A percentile compares a stretch with the other conserved stretches of the same genome.
Evolutionary conservation across 2,888 invertebrate genomes (phyloP).

Genomic region (Ellobium chinense): DNA sequence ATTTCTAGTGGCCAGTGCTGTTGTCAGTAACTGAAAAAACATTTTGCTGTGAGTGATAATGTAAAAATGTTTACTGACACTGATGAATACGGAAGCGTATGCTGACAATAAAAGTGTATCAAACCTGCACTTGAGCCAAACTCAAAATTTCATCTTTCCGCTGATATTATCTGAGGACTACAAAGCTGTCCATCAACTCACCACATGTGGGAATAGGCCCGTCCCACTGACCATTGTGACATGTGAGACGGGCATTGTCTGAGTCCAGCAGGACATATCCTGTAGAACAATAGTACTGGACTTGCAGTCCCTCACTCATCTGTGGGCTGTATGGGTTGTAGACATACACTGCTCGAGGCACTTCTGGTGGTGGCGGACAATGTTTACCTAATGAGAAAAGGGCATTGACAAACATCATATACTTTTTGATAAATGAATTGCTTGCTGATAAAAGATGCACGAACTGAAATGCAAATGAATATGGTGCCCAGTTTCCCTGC

Average conservation of each 20-base stretch:
- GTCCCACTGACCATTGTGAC: conserved; percentile 56
- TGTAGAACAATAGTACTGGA: conserved; percentile 52
- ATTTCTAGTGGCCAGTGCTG: no score
- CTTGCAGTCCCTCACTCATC: conserved; percentile 46
- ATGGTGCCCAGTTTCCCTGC: no score
- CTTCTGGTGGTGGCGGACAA: conserved; percentile 54
- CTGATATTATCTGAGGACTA: no score
- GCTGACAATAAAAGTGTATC: no score
- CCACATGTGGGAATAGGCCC: conserved; percentile 58
- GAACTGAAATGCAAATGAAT: no score
- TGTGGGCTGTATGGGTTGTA: conserved; percentile 35
- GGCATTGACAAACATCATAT: background rate
- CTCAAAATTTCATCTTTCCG: no score
- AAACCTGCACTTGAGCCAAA: no score
- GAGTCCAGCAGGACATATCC: conserved; percentile 50
- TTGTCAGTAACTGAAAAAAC: no score
- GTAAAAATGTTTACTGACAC: no score
- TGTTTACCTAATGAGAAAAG: conserved; percentile 46
- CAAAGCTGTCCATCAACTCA: conserved; percentile 35
- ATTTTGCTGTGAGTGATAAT: no score
- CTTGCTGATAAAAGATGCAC: no score
- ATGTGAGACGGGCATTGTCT: conserved; percentile 46
- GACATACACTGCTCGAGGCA: conserved; percentile 49
- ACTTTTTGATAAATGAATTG: background rate
- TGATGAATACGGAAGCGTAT: no score